Evolutionary conservation across 2,113 vertebrate species (phyloP), one percentile per base, ranked within the genome.

Genomic region (Sylvicapra grimmia): DNA sequence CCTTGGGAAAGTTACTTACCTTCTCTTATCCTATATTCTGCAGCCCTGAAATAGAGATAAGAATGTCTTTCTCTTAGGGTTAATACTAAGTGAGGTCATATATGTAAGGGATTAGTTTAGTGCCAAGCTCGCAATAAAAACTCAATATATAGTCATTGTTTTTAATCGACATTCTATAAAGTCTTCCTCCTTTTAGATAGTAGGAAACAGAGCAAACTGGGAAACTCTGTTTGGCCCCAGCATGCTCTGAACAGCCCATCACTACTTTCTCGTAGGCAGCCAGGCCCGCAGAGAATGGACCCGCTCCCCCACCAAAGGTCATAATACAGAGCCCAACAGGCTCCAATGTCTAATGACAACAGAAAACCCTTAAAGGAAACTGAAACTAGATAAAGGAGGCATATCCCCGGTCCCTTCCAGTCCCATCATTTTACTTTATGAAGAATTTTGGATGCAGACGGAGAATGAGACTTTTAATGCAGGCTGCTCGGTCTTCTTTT

Each of bases 381-480:
- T 36, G 36, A 94, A 36, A 58, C 86, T 58, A 90, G 44, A 84
- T 10, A 51, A 79, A 95, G 18, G 36, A 86, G 16, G 19, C 27
- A 86, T 54, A 51, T 59, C 59, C 49, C 93, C 13, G 31, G 68
- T 54, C 68, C 89, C 61, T 77, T n/a, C 65, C 86, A 77, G 91
- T 77, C 80, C 85, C n/a, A 18, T 86, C 59, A 19, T 12, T 89
- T 75, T 49, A 84, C 79, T 95, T 85, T 23, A 68, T 61, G 58
- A 86, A 96, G 80, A 61, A 94, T 72, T 98, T 72, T 72, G 68
- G 86, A 94, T 86, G 85, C 95, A 94, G 94, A 91, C 83, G 89
- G 56, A 92, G 84, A 96, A 95, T 36, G 96, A 96, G 53, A 95
- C 80, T 93, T 93, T 72, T 56, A 86, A 16, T 8, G 18, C n/a